Conservation (phyloP, 2,888 invertebrate species). For the Odontocerum albicorne region DNA sequence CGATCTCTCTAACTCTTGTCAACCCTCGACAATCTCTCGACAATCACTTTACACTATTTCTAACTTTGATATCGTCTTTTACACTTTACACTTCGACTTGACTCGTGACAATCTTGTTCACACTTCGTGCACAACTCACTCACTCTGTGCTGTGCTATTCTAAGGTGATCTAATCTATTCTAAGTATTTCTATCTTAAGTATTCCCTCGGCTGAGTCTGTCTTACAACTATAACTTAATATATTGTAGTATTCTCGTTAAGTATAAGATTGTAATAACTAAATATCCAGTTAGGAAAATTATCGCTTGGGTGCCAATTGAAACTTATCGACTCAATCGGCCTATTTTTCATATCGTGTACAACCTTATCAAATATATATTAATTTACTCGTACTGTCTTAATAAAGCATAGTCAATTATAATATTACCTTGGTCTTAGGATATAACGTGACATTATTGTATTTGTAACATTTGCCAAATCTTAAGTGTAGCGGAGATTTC, state of each 20-base stretch:
- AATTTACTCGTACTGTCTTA: constrained; percentile 10
- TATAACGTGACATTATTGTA: constrained; percentile 16
- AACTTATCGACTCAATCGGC: constrained; percentile 27
- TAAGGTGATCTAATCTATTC: background rate
- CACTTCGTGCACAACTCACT: constrained; percentile 29
- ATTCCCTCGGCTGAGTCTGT: background rate
- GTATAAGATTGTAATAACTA: too few relatives aligned
- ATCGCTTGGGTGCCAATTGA: constrained; percentile 15
- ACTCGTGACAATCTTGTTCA: constrained; percentile 31
- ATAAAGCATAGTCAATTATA: constrained; percentile 34
- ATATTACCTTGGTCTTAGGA: constrained; percentile 1
- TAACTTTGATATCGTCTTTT: constrained; percentile 31
- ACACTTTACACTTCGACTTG: constrained; percentile 16
- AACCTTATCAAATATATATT: constrained; percentile 8
- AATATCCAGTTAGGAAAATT: too few relatives aligned
- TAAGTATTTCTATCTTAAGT: constrained; percentile 14
- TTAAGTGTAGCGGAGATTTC: too few relatives aligned
- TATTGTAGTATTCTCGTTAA: constrained; percentile 1
- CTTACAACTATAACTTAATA: too few relatives aligned
- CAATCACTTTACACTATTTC: constrained; percentile 33
- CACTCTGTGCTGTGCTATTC: constrained; percentile 13
- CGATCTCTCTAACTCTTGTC: constrained; percentile 34
- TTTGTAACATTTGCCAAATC: constrained; percentile 22
- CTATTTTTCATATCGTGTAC: constrained; percentile 25
- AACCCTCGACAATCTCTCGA: constrained; percentile 35